Conservation (phyloP, 1,140 invertebrate species). For the Temnothorax curvispinosus region DNA sequence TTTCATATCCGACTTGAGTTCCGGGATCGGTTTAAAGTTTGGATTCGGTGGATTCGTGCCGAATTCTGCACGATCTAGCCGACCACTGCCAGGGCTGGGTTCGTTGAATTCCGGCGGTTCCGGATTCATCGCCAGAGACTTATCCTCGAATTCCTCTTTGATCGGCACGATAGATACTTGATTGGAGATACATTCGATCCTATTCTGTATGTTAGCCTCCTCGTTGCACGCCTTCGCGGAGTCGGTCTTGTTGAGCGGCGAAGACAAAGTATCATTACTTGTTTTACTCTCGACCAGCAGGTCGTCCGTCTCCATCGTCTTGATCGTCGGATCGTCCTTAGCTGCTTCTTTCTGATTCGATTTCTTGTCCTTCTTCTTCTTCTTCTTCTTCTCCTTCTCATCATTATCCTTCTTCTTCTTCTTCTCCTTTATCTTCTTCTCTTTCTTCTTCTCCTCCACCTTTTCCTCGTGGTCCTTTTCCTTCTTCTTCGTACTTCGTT, state of each 20-base stretch:
- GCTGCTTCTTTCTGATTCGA: slow-evolving; percentile 81
- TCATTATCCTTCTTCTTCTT: slow-evolving; percentile 86
- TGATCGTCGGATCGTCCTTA: slow-evolving; percentile 79
- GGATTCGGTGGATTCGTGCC: slow-evolving; percentile 83
- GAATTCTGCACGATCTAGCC: slow-evolving; percentile 76
- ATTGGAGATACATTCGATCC: slow-evolving; percentile 62
- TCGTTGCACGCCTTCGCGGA: slow-evolving; percentile 53
- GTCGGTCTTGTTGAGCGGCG: slow-evolving; percentile 54
- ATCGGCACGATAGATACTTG: slow-evolving; percentile 56
- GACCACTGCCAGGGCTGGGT: slow-evolving; percentile 61
- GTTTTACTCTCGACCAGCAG: slow-evolving; percentile 59
- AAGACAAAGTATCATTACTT: slow-evolving; percentile 48
- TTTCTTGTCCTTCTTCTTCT: slow-evolving; percentile 85
- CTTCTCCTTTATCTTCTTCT: slow-evolving; percentile 86
- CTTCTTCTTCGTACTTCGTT: slow-evolving; percentile 81
- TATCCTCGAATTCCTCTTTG: slow-evolving; percentile 81
- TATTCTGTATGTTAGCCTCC: slow-evolving; percentile 65
- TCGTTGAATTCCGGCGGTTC: slow-evolving; percentile 80
- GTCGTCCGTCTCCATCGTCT: slow-evolving; percentile 64
- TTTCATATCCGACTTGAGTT: slow-evolving; percentile 78
- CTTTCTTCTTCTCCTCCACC: slow-evolving; percentile 83
- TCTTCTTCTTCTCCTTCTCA: slow-evolving; percentile 86
- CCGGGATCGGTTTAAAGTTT: slow-evolving; percentile 83
- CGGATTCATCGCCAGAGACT: slow-evolving; percentile 82
- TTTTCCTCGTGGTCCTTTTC: slow-evolving; percentile 84